Evolutionary conservation across 1,140 invertebrate genomes (phyloP).

Genomic region (Cydia amplana): DNA sequence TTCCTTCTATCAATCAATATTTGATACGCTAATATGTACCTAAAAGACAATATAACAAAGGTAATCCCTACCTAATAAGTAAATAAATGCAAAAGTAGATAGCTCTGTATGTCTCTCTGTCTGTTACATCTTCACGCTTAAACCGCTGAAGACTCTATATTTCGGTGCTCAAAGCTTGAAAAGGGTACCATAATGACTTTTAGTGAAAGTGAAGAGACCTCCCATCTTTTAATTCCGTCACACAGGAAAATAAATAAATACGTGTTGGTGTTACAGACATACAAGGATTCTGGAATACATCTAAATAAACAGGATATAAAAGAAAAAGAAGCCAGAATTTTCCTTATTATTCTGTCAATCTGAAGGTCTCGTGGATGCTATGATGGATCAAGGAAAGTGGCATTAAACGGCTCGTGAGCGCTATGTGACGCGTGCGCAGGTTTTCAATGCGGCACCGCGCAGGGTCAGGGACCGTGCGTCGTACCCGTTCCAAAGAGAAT

Average conservation of each 20-base stretch:
- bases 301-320: background rate
- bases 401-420: background rate
- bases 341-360: background rate
- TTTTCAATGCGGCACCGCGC: background rate
- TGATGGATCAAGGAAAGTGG: constrained; percentile 16
- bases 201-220: too few relatives aligned
- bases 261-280: background rate
- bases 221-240: too few relatives aligned
- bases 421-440: constrained; percentile 11
- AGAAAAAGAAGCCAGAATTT: background rate
- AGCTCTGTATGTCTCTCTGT: too few relatives aligned
- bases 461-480: background rate
- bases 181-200: too few relatives aligned
- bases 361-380: background rate
- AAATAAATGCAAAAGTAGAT: too few relatives aligned
- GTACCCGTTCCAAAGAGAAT: too few relatives aligned
- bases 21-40: background rate
- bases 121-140: too few relatives aligned
- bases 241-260: too few relatives aligned
- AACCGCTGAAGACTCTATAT: too few relatives aligned
- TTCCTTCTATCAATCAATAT: constrained; percentile 6
- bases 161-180: too few relatives aligned
- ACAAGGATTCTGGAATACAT: background rate
- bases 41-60: background rate
- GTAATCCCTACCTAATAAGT: too few relatives aligned